These are phyloP conservation scores for Siniperca obscura DNA, from an alignment of 2,797 vertebrate genomes.

Conservation along the genomic window DNA sequence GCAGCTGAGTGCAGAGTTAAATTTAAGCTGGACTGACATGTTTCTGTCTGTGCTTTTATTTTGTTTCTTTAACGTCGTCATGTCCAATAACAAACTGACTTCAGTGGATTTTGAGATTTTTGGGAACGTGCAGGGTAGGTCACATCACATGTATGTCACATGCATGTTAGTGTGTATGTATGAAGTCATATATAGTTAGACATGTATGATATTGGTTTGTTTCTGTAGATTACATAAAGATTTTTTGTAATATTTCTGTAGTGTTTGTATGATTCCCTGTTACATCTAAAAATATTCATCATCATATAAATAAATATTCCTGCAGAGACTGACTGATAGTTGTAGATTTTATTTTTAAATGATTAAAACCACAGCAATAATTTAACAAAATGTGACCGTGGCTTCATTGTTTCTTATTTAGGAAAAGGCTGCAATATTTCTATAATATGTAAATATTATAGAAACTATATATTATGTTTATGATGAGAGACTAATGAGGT, in stretches of 20 bases:
- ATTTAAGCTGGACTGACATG: slow-evolving; percentile 22
- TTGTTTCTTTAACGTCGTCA: slow-evolving; percentile 14
- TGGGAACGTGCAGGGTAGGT: slow-evolving; percentile 91
- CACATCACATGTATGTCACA: not conserved
- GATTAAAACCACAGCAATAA: not conserved
- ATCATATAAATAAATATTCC: not conserved
- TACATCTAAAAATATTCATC: not conserved
- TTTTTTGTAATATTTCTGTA: not conserved
- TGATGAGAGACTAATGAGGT: not conserved
- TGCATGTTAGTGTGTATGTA: not conserved
- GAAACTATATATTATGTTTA: not conserved
- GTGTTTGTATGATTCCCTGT: not conserved
- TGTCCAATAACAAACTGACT: slow-evolving; percentile 68
- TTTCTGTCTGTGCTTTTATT: slow-evolving; percentile 18
- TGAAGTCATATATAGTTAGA: not conserved
- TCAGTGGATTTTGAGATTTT: slow-evolving; percentile 93
- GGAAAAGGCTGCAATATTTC: not conserved
- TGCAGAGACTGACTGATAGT: not conserved
- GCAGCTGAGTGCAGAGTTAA: not conserved
- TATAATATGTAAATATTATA: not conserved
- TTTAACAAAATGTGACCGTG: not conserved
- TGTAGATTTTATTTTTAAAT: not conserved
- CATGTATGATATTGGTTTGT: too few relatives aligned
- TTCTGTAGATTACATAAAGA: not conserved
- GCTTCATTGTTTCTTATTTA: not conserved